phyloP scores from a whole-genome alignment of 2,113 vertebrate species.

The Garra rufa region DNA sequence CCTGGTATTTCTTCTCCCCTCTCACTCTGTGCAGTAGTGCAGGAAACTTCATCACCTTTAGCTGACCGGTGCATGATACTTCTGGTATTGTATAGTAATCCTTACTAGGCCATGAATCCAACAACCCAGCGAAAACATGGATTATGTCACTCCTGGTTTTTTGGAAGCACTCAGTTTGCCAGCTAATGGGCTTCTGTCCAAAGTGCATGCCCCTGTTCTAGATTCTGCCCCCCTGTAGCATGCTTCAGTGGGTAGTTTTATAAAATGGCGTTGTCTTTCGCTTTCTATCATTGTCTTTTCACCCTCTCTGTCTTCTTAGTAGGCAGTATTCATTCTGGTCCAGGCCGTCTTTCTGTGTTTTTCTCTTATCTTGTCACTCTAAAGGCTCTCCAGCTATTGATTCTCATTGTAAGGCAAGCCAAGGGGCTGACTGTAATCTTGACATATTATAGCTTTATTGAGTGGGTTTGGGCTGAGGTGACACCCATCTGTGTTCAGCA shows the following conservation, averaged over 20 bases:
- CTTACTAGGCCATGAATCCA: background rate
- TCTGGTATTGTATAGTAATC: background rate
- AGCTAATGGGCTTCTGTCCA: background rate
- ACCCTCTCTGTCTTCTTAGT: conserved; percentile 15
- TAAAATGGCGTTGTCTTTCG: background rate
- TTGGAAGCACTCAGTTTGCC: background rate
- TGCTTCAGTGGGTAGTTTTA: background rate
- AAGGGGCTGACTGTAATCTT: conserved; percentile 50
- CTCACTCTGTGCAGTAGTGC: background rate
- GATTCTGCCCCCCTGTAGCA: background rate
- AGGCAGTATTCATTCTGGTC: conserved; percentile 20
- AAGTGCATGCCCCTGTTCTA: background rate
- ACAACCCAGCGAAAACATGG: background rate
- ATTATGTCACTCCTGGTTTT: background rate
- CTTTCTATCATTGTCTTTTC: conserved; percentile 11
- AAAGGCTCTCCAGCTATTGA: conserved; percentile 55
- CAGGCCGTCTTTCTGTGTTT: conserved; percentile 41
- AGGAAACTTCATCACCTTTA: background rate
- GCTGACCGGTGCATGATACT: background rate
- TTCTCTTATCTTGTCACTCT: conserved; percentile 58
- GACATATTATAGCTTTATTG: conserved; percentile 55
- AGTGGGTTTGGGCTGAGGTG: conserved; percentile 43
- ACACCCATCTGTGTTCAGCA: conserved; percentile 23
- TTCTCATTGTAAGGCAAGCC: conserved; percentile 45
- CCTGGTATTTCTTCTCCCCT: background rate